Conservation (phyloP, 2,888 invertebrate species). For the Leptopilina myrica region DNA sequence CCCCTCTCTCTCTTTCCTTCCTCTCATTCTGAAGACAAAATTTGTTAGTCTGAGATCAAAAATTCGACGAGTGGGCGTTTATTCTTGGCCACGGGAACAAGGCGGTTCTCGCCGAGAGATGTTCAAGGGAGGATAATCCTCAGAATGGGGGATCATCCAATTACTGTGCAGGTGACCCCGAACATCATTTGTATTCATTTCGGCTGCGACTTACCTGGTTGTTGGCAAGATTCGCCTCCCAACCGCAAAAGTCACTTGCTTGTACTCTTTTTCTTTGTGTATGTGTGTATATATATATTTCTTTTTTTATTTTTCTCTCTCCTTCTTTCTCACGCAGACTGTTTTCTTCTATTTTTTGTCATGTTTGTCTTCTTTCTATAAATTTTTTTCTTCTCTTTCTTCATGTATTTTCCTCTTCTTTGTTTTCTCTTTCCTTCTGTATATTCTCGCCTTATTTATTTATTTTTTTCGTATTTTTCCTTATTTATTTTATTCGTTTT, state of each 20-base stretch:
- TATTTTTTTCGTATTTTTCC: constrained; percentile 5
- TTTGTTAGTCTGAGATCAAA: constrained; percentile 55
- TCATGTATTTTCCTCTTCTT: no score
- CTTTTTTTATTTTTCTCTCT: constrained; percentile 24
- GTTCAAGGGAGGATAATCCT: constrained; percentile 69
- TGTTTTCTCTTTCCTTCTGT: no score
- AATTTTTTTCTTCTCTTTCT: no score
- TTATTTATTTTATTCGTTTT: neutral
- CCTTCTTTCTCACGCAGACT: neutral
- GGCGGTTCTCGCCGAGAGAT: constrained; percentile 56
- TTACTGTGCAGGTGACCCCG: constrained; percentile 70
- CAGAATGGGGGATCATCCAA: constrained; percentile 71
- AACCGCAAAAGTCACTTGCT: constrained; percentile 40
- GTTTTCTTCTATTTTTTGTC: no score
- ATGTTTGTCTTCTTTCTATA: no score
- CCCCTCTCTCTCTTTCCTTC: neutral
- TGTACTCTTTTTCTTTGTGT: constrained; percentile 9
- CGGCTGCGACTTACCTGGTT: constrained; percentile 55
- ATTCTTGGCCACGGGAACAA: constrained; percentile 48
- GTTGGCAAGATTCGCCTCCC: constrained; percentile 43
- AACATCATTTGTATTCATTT: constrained; percentile 72
- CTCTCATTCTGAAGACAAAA: constrained; percentile 45
- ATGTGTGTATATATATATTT: neutral
- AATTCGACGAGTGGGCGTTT: constrained; percentile 59
- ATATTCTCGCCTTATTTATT: no score